Evolutionary conservation across 2,797 vertebrate genomes (phyloP).

Genomic region (Chrysocyon brachyurus): DNA sequence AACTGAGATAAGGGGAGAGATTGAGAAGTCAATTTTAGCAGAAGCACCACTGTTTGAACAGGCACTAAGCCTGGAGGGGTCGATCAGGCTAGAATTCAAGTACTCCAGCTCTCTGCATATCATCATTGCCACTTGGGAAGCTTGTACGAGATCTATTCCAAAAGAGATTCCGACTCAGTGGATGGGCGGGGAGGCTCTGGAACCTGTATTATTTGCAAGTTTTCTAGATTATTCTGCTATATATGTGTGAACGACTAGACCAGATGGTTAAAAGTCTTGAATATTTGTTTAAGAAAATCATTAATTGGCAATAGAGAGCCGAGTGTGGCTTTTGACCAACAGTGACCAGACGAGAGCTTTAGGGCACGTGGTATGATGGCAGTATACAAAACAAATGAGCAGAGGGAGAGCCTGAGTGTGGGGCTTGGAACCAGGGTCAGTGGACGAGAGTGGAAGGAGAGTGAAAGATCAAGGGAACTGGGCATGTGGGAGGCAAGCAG

Average conservation of each 20-base stretch:
- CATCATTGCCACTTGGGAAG: not conserved
- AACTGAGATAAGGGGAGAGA: not conserved
- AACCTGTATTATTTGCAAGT: constrained; percentile 21
- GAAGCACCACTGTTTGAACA: not conserved
- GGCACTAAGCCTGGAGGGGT: not conserved
- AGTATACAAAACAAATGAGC: not conserved
- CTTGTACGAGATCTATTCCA: not conserved
- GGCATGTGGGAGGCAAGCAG: not conserved
- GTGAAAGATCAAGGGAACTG: not conserved
- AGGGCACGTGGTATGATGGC: not conserved
- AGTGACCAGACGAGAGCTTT: not conserved
- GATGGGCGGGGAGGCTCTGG: not conserved
- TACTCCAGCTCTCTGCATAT: not conserved
- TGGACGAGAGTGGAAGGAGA: not conserved
- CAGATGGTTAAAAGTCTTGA: constrained; percentile 31
- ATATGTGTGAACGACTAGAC: not conserved
- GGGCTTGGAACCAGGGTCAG: not conserved
- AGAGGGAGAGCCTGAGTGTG: not conserved
- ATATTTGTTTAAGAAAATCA: constrained; percentile 46
- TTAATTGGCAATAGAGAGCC: constrained; percentile 13
- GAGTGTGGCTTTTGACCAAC: constrained; percentile 15
- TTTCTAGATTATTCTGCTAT: constrained; percentile 30
- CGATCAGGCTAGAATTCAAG: not conserved
- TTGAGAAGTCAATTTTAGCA: not conserved
- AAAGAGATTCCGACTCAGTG: constrained; percentile 22